phyloP scores from a whole-genome alignment of 2,113 vertebrate genomes.

The Trogon melanurus region DNA sequence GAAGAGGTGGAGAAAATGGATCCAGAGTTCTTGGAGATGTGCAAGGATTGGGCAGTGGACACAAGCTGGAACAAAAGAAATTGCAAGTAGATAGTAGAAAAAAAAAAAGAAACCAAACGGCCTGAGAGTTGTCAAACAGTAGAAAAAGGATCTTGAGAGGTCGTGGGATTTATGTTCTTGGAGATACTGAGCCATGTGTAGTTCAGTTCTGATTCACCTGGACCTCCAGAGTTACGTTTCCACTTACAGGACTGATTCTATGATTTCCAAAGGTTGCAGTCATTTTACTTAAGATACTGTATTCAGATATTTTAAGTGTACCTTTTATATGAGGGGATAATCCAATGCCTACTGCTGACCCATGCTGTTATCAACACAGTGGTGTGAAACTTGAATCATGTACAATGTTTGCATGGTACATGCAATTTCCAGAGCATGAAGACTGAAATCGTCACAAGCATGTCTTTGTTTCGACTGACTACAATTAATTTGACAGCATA shows the following conservation, averaged over 20 bases:
- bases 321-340: not conserved
- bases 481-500: not conserved
- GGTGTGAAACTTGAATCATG: not conserved
- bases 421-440: not conserved
- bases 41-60: not conserved
- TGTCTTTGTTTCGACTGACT: not conserved
- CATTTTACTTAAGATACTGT: not conserved
- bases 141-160: not conserved
- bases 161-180: not conserved
- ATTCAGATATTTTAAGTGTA: not conserved
- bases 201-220: not conserved
- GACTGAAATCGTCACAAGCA: not conserved
- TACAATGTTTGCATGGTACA: not conserved
- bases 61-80: not conserved
- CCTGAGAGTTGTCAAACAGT: not conserved
- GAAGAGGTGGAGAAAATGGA: not conserved
- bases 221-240: not conserved
- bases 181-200: not conserved
- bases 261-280: not conserved
- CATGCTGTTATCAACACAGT: accelerated
- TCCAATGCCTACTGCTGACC: not conserved
- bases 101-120: not conserved
- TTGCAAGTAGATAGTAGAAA: not conserved
- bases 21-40: not conserved
- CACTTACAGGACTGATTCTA: not conserved